Conservation (phyloP, 2,113 vertebrate genomes). For the Planiliza haematocheilus region DNA sequence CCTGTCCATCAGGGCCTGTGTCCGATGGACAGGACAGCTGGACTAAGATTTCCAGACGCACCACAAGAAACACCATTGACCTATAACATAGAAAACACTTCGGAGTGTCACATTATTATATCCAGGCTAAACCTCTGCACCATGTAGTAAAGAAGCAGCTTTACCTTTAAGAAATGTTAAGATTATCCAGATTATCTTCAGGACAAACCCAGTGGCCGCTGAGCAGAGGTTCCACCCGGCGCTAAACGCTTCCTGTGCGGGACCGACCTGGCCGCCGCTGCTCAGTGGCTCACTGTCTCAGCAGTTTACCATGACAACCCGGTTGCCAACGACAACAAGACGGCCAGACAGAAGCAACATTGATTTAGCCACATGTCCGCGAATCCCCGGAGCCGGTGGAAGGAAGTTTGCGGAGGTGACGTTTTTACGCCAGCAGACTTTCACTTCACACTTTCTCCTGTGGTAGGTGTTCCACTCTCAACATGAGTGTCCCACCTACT, state of each 20-base stretch:
- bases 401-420: slow-evolving; percentile 50
- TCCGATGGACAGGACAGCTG: slow-evolving; percentile 63
- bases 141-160: background rate
- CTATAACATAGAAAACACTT: background rate
- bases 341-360: slow-evolving; percentile 76
- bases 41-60: slow-evolving; percentile 1
- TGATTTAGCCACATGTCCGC: slow-evolving; percentile 66
- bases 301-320: slow-evolving; percentile 49
- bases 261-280: slow-evolving; percentile 30
- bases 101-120: background rate
- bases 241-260: slow-evolving; percentile 68
- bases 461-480: background rate
- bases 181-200: slow-evolving; percentile 37
- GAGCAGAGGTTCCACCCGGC: slow-evolving; percentile 25
- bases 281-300: slow-evolving; percentile 67
- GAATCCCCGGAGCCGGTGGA: slow-evolving; percentile 23
- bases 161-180: slow-evolving; percentile 12
- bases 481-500: too few relatives aligned
- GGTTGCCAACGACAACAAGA: slow-evolving; percentile 74
- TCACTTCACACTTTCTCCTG: slow-evolving; percentile 8
- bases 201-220: slow-evolving; percentile 38
- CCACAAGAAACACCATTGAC: background rate
- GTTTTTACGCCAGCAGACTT: slow-evolving; percentile 22
- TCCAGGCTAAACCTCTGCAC: background rate
- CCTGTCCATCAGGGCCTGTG: slow-evolving; percentile 4